phyloP scores from a whole-genome alignment of 1,140 invertebrate species.

The Himalopsyche phryganea region DNA sequence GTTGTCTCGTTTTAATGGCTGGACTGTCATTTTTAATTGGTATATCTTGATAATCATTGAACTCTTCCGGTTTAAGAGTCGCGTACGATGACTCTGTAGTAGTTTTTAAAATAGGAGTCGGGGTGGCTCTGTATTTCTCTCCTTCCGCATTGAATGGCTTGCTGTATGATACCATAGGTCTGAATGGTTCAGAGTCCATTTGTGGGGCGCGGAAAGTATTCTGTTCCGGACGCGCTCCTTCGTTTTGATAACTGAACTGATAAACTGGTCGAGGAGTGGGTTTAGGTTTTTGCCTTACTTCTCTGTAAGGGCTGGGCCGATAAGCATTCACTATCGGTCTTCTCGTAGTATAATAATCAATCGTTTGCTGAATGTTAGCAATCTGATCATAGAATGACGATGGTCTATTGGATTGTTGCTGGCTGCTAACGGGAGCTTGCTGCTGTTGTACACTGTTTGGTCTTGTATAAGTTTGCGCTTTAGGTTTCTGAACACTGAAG shows the following conservation, averaged over 20 bases:
- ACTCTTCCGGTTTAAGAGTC: constrained; percentile 42
- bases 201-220: constrained; percentile 50
- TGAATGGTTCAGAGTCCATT: constrained; percentile 57
- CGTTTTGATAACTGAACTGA: constrained; percentile 47
- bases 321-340: constrained; percentile 44
- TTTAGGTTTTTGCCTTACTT: constrained; percentile 51
- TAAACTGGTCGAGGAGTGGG: constrained; percentile 44
- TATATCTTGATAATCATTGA: constrained; percentile 43
- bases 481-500: constrained; percentile 49
- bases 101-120: constrained; percentile 37
- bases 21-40: constrained; percentile 31
- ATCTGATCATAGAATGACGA: constrained; percentile 53
- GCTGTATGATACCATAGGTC: constrained; percentile 62
- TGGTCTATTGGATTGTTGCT: constrained; percentile 36
- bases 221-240: constrained; percentile 42
- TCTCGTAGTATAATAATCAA: constrained; percentile 52
- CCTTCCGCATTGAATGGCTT: constrained; percentile 55
- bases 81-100: constrained; percentile 46
- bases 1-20: constrained; percentile 19
- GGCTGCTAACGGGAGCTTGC: constrained; percentile 37
- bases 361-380: constrained; percentile 52
- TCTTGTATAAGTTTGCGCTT: constrained; percentile 35
- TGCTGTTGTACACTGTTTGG: constrained; percentile 9
- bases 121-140: constrained; percentile 43
- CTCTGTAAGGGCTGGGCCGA: constrained; percentile 40